Percentiles rank a stretch among this genome's conserved stretches.
phyloP scores from a whole-genome alignment of 2,797 vertebrate genomes.

The Kryptopterus vitreolus region DNA sequence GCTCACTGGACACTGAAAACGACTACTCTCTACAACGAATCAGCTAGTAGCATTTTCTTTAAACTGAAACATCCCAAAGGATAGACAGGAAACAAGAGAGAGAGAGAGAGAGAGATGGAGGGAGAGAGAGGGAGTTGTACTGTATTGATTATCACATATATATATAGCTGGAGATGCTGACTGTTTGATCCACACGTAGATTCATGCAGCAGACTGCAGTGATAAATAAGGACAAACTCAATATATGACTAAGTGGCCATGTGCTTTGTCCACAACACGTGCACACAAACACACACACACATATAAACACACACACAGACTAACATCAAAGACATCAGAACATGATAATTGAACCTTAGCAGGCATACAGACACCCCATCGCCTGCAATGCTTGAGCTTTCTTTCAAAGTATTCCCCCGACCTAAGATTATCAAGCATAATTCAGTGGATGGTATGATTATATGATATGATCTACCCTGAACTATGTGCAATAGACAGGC shows the following conservation, averaged over 20 bases:
- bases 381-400: slow-evolving; percentile 1
- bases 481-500: slow-evolving; percentile 8
- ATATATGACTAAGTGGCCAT: slow-evolving; percentile 37
- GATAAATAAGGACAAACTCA: slow-evolving; percentile 42
- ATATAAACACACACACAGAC: not conserved
- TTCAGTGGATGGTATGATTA: not conserved
- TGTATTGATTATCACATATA: slow-evolving; percentile 24
- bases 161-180: slow-evolving; percentile 17
- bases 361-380: slow-evolving; percentile 13
- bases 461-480: slow-evolving; percentile 16
- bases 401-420: not conserved
- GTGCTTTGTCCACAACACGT: slow-evolving; percentile 15
- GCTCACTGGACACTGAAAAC: slow-evolving; percentile 83
- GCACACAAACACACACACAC: slow-evolving; percentile 25
- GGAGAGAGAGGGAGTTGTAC: slow-evolving; percentile 2
- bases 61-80: slow-evolving; percentile 50
- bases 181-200: slow-evolving; percentile 24
- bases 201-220: slow-evolving; percentile 25
- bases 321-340: slow-evolving; percentile 35
- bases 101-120: slow-evolving; percentile 17
- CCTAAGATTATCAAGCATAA: slow-evolving; percentile 1
- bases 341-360: slow-evolving; percentile 29
- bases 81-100: slow-evolving; percentile 50
- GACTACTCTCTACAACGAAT: slow-evolving; percentile 84
- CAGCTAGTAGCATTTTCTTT: slow-evolving; percentile 63